Conservation (phyloP, 2,797 vertebrate genomes). For the Crypturellus tataupa region DNA sequence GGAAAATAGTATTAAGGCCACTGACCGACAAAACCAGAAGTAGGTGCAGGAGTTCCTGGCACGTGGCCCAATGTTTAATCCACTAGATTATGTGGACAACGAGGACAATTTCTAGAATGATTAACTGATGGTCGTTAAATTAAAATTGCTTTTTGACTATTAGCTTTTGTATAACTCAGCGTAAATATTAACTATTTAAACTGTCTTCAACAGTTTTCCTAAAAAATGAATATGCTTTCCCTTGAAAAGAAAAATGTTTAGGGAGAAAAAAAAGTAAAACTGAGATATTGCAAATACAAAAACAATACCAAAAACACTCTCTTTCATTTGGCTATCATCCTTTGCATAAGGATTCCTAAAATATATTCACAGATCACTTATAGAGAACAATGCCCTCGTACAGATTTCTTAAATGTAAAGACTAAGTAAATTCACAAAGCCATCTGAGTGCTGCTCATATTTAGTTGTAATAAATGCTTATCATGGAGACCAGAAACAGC, state of each 20-base stretch:
- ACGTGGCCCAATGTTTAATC: not conserved
- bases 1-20: not conserved
- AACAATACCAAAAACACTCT: not conserved
- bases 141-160: not conserved
- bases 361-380: not conserved
- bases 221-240: not conserved
- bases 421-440: not conserved
- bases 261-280: not conserved
- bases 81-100: not conserved
- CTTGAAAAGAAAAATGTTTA: not conserved
- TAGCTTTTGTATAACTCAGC: not conserved
- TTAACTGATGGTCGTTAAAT: not conserved
- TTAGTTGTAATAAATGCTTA: conserved; percentile 29
- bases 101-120: not conserved
- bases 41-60: not conserved
- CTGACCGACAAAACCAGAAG: not conserved
- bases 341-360: not conserved
- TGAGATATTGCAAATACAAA: not conserved
- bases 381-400: not conserved
- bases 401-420: not conserved
- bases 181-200: not conserved
- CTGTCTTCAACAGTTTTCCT: not conserved
- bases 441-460: not conserved
- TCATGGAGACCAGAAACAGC: conserved; percentile 7
- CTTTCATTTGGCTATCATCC: not conserved